These are phyloP conservation scores for Triplophysa bombifrons DNA, from an alignment of 2,797 vertebrate genomes.

Conservation along the genomic window DNA sequence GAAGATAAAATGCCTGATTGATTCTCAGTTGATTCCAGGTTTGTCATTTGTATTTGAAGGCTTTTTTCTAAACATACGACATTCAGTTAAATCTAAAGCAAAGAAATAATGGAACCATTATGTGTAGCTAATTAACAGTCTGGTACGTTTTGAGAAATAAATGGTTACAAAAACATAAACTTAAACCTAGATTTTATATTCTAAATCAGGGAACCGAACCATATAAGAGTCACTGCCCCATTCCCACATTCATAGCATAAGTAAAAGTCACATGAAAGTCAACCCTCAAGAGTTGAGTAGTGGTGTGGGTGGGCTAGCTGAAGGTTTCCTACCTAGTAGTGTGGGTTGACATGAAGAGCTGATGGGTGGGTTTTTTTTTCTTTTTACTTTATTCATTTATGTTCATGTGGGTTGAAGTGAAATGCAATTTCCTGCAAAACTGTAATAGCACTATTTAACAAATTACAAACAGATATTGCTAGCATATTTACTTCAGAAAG, in stretches of 20 bases:
- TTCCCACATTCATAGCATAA: neutral
- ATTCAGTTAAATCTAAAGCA: neutral
- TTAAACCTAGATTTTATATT: neutral
- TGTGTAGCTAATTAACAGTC: neutral
- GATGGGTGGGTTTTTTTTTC: conserved; percentile 54
- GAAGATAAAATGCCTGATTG: neutral
- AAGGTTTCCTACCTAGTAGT: conserved; percentile 52
- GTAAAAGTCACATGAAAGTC: conserved; percentile 21
- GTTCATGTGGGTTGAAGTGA: too few relatives aligned
- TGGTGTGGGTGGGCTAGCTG: conserved; percentile 59
- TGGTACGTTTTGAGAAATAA: neutral
- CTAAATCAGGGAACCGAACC: neutral
- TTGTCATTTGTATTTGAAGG: neutral
- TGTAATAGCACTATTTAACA: too few relatives aligned
- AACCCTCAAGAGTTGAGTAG: conserved; percentile 13
- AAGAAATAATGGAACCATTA: neutral
- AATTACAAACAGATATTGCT: too few relatives aligned
- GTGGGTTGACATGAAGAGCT: conserved; percentile 61
- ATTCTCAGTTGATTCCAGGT: neutral
- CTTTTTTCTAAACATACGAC: neutral
- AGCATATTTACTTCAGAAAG: too few relatives aligned
- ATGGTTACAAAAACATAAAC: too few relatives aligned
- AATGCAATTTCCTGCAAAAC: too few relatives aligned
- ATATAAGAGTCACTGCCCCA: neutral
- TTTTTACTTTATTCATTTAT: too few relatives aligned